Conservation (phyloP, 2,113 vertebrate species). For the Tylochromis polylepis region DNA sequence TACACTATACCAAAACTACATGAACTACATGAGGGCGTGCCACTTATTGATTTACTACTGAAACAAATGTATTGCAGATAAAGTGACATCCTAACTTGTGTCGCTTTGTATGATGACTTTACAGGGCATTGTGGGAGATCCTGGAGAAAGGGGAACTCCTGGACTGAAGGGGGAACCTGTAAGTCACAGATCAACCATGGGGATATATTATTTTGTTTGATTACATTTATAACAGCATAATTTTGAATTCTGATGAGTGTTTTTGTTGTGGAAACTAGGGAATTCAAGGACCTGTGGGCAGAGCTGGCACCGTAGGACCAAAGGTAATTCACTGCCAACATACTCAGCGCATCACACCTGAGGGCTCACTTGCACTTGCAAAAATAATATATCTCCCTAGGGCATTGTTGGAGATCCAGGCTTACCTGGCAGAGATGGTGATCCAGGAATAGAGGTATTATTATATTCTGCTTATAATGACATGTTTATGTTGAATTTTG, state of each 20-base stretch:
- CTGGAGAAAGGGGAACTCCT: conserved; percentile 68
- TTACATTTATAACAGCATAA: background rate
- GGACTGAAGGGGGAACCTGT: conserved; percentile 76
- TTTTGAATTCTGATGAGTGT: background rate
- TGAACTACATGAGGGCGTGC: background rate
- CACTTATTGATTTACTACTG: background rate
- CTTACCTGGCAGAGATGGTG: conserved; percentile 72
- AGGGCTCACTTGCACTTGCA: background rate
- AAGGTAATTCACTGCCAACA: conserved; percentile 57
- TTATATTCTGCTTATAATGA: background rate
- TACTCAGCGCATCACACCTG: background rate
- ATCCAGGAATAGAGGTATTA: conserved; percentile 78
- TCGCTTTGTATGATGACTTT: conserved; percentile 3
- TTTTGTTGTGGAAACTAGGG: conserved; percentile 59
- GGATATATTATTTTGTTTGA: background rate
- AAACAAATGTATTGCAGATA: background rate
- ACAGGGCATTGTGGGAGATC: conserved; percentile 78
- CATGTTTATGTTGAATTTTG: background rate
- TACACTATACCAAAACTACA: background rate
- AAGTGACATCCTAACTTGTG: background rate
- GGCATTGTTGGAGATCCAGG: conserved; percentile 79
- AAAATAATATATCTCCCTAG: conserved; percentile 32
- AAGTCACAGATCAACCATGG: conserved; percentile 6
- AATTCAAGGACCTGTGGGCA: conserved; percentile 60
- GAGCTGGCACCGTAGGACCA: conserved; percentile 58